Evolutionary conservation across 1,140 invertebrate genomes (phyloP).

Genomic region (Nasonia longicornis): DNA sequence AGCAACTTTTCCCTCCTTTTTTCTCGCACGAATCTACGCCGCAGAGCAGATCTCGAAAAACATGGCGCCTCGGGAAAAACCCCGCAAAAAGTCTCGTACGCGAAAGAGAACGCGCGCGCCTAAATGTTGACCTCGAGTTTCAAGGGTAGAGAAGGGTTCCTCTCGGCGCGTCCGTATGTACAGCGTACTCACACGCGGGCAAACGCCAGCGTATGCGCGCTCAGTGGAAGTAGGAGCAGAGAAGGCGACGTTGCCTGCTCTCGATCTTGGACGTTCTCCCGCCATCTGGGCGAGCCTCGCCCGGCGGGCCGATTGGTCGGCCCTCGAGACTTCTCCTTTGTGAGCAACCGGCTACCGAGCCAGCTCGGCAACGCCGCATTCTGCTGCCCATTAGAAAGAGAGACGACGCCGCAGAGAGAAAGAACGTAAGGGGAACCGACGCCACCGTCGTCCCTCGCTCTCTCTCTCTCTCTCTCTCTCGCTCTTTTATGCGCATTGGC

Average conservation of each 20-base stretch:
- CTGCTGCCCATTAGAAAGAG: constrained; percentile 34
- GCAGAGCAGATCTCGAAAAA: background rate
- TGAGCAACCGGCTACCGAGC: constrained; percentile 65
- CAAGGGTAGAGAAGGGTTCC: constrained; percentile 66
- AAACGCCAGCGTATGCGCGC: constrained; percentile 36
- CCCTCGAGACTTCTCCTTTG: constrained; percentile 63
- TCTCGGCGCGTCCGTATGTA: constrained; percentile 42
- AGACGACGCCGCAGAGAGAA: background rate
- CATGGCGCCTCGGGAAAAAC: background rate
- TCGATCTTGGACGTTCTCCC: constrained; percentile 53
- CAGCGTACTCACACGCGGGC: constrained; percentile 45
- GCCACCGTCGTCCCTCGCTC: constrained; percentile 34
- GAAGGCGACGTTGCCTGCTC: background rate
- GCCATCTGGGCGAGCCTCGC: constrained; percentile 57
- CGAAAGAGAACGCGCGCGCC: constrained; percentile 47
- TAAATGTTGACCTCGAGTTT: constrained; percentile 71
- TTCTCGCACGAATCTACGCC: background rate
- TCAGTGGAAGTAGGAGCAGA: background rate
- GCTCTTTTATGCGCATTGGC: too few relatives aligned
- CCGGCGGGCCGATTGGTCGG: constrained; percentile 57
- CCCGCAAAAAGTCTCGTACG: background rate
- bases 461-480: constrained; percentile 7
- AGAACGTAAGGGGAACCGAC: constrained; percentile 18
- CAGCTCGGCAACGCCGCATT: constrained; percentile 56
- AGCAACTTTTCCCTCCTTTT: background rate